These are phyloP conservation scores for Antitype chi DNA, from an alignment of 2,888 invertebrate genomes.

Conservation along the genomic window DNA sequence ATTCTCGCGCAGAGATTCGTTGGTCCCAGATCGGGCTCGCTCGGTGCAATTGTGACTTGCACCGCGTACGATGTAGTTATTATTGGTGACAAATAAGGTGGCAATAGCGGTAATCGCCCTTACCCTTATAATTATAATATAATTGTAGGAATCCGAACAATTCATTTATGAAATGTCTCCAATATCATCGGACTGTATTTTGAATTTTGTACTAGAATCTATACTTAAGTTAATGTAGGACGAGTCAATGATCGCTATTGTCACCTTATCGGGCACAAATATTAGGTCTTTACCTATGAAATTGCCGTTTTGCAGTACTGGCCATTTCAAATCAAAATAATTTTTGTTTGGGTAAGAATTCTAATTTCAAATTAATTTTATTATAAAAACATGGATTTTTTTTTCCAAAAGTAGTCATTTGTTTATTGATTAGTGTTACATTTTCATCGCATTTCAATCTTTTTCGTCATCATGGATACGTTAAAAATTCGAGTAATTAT, in stretches of 20 bases:
- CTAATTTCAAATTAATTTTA: too few species aligned
- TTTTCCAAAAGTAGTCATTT: too few species aligned
- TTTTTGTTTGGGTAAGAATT: too few species aligned
- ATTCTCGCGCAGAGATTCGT: too few species aligned
- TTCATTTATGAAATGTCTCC: neutral
- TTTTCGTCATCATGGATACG: too few species aligned
- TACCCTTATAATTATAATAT: neutral
- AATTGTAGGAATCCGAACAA: neutral
- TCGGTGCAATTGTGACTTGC: neutral
- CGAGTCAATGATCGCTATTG: neutral
- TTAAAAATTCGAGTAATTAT: too few species aligned
- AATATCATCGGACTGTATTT: neutral
- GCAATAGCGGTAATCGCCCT: neutral
- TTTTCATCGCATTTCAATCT: too few species aligned
- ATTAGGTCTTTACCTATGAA: too few species aligned
- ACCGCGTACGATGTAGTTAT: neutral
- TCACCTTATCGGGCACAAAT: neutral
- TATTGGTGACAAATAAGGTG: neutral
- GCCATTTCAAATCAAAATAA: too few species aligned
- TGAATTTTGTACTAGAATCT: neutral
- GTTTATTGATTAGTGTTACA: too few species aligned
- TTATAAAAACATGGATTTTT: too few species aligned
- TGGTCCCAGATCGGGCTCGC: neutral
- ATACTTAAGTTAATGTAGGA: neutral
- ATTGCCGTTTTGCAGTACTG: too few species aligned